Evolutionary conservation across 2,888 invertebrate species (phyloP), one percentile per base, ranked within the genome.

Genomic region (Drosophila kambysellisi): DNA sequence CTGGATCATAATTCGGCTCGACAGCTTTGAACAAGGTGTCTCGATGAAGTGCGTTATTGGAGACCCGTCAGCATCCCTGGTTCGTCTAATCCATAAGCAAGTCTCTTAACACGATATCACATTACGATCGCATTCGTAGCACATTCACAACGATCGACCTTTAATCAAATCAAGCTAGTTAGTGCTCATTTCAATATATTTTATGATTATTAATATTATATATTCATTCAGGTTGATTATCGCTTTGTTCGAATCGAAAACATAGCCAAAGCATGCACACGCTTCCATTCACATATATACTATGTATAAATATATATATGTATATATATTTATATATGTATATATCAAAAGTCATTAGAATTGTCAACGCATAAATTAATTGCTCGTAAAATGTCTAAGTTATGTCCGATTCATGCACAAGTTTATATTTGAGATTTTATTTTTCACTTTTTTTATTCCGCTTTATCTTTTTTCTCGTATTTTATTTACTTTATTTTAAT

Each of bases 291-390:
- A 74, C 63, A 70, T 63, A 63, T 39, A 53, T 66, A 51, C 32
- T 59, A 20, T 53, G 0, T 60, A 59, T 70, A 41, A 58, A 29
- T 35, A 52, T 20, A 6, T n/a, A 7, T 12, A 46, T 25, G 7
- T 46, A 15, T 15, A 7, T 48, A 8, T 6, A 48, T 29, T 9
- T 48, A 11, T 11, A 43, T 43, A 29, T 74, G 35, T 74, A 60
- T 67, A 80, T 79, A 88, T 83, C 83, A 86, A 82, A 73, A 83
- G 82, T 88, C 91, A 87, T 91, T 91, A 90, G 91, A 91, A 91
- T 91, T 91, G 91, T 91, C 91, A 91, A 91, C 91, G 91, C 91
- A 91, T 91, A 91, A 91, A 91, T 91, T 91, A 91, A 91, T 91
- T 91, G 91, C 87, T 91, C 90, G 82, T 91, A 91, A 91, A 91